These are phyloP conservation scores for Propithecus deckenii DNA, from an alignment of 2,797 vertebrate genomes.

Conservation along the genomic window DNA sequence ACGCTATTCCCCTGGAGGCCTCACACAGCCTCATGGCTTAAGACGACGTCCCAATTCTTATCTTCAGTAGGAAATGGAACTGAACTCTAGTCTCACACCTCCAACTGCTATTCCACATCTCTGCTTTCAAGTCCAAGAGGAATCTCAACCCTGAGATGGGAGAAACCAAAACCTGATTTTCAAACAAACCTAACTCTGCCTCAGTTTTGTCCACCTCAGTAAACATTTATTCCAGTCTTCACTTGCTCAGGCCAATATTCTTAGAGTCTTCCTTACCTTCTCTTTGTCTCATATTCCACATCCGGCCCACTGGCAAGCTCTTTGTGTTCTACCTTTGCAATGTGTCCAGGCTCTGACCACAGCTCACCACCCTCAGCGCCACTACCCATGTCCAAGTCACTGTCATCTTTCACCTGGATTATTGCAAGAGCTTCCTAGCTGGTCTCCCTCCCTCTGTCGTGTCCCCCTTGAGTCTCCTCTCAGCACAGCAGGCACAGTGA, in stretches of 20 bases:
- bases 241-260: background rate
- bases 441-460: background rate
- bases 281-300: background rate
- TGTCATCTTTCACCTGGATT: background rate
- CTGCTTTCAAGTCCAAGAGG: background rate
- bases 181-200: background rate
- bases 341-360: background rate
- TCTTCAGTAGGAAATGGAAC: background rate
- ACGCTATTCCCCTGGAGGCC: background rate
- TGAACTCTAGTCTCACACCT: background rate
- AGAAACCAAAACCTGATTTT: background rate
- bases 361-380: background rate
- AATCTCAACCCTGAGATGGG: background rate
- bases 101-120: background rate
- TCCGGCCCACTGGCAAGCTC: background rate
- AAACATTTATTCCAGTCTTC: background rate
- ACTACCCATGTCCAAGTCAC: background rate
- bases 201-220: background rate
- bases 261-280: background rate
- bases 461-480: background rate
- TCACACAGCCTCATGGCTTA: background rate
- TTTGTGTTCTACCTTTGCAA: background rate
- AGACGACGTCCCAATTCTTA: background rate
- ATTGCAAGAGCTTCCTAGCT: background rate
- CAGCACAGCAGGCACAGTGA: background rate